phyloP scores from a whole-genome alignment of 2,888 invertebrate species.

The Chesias legatella region DNA sequence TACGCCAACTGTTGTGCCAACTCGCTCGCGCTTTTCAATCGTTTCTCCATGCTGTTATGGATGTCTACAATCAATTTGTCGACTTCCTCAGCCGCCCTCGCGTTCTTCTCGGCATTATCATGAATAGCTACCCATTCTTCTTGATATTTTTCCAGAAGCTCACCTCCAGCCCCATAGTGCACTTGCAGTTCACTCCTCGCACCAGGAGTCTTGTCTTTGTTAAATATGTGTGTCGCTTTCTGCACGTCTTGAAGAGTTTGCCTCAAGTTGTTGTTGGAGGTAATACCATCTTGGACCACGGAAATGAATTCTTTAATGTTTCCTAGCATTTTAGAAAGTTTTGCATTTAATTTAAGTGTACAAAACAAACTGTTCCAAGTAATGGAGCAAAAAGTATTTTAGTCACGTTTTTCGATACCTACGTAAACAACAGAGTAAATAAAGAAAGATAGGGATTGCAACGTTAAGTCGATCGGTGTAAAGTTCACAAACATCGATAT shows the following conservation, averaged over 20 bases:
- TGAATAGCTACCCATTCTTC: constrained; percentile 86
- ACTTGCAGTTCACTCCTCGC: constrained; percentile 53
- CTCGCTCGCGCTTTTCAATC: constrained; percentile 58
- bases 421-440: no score
- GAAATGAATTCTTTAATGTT: constrained; percentile 73
- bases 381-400: no score
- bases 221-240: constrained; percentile 66
- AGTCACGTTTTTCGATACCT: no score
- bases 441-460: no score
- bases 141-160: constrained; percentile 85
- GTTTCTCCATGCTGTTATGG: constrained; percentile 50
- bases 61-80: constrained; percentile 65
- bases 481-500: no score
- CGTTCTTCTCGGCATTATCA: constrained; percentile 84
- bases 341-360: no score
- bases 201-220: constrained; percentile 62
- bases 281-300: constrained; percentile 69
- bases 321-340: constrained; percentile 57
- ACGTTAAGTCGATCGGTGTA: no score
- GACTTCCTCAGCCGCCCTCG: constrained; percentile 79
- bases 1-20: constrained; percentile 56
- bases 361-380: no score
- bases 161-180: constrained; percentile 83
- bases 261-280: constrained; percentile 62
- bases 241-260: constrained; percentile 71